Conservation (phyloP, 2,113 vertebrate genomes). For the Malurus cyaneus region DNA sequence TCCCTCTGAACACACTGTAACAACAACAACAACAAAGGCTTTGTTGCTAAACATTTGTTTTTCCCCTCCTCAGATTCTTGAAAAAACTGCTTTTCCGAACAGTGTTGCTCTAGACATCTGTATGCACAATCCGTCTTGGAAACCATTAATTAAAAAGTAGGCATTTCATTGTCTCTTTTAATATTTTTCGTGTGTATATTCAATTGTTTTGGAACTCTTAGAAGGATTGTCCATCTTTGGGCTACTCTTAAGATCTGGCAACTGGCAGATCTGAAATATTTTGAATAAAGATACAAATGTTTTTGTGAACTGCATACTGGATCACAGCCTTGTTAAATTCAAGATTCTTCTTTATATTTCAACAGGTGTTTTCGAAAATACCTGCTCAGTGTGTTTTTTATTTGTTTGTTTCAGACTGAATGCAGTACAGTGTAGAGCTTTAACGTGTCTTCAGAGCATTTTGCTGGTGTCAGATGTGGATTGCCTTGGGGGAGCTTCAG, state of each 20-base stretch:
- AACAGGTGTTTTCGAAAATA: background rate
- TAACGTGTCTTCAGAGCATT: conserved; percentile 92
- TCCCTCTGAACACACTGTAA: background rate
- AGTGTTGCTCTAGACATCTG: conserved; percentile 82
- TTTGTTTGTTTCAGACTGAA: conserved; percentile 78
- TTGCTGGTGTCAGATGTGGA: conserved; percentile 88
- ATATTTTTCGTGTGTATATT: background rate
- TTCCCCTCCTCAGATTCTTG: conserved; percentile 82
- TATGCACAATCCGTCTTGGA: conserved; percentile 81
- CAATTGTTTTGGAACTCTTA: background rate
- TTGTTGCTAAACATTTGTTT: conserved; percentile 33
- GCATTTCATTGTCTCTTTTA: conserved; percentile 22
- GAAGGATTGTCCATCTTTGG: background rate
- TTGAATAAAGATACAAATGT: background rate
- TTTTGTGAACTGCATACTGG: background rate
- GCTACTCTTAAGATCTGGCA: background rate
- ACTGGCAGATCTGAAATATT: background rate
- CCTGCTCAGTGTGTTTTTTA: background rate
- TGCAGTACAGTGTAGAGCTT: conserved; percentile 87
- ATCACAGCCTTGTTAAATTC: background rate
- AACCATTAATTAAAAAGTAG: conserved; percentile 89
- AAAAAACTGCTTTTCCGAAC: conserved; percentile 88
- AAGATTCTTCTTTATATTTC: background rate
- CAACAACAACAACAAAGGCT: background rate
- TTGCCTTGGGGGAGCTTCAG: conserved; percentile 83